phyloP scores from a whole-genome alignment of 2,113 vertebrate species.

The Lipophrys pholis region DNA sequence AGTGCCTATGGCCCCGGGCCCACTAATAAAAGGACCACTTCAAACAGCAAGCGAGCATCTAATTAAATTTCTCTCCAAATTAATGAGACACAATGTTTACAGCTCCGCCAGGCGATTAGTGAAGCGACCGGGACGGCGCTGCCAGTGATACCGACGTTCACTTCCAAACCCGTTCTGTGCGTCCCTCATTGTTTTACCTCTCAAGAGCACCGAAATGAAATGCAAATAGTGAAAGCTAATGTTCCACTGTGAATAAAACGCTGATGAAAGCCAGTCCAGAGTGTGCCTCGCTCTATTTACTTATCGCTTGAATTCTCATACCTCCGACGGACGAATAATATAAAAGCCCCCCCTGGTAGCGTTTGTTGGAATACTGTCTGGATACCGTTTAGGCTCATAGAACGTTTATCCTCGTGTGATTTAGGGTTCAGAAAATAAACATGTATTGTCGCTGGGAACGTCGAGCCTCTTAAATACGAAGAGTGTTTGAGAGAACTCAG shows the following conservation, averaged over 20 bases:
- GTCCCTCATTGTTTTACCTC: constrained; percentile 16
- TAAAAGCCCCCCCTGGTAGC: constrained; percentile 8
- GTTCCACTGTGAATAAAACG: constrained; percentile 24
- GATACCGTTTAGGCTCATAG: constrained; percentile 13
- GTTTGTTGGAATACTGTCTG: constrained; percentile 13
- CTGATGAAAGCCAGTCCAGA: constrained; percentile 4
- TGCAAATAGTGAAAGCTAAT: constrained; percentile 48
- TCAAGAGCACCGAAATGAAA: constrained; percentile 39
- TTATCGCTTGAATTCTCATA: neutral
- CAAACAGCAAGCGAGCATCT: constrained; percentile 64
- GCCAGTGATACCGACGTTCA: constrained; percentile 10
- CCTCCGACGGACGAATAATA: constrained; percentile 8
- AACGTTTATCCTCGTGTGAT: constrained; percentile 12
- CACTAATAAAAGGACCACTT: constrained; percentile 60
- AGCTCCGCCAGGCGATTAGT: constrained; percentile 47
- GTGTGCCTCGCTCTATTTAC: constrained; percentile 12
- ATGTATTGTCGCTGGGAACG: neutral
- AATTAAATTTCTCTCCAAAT: constrained; percentile 72
- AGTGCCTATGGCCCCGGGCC: constrained; percentile 45
- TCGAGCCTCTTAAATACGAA: neutral
- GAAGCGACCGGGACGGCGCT: constrained; percentile 15
- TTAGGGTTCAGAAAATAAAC: constrained; percentile 10
- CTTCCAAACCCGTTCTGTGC: constrained; percentile 16
- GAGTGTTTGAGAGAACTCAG: neutral
- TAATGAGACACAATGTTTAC: constrained; percentile 65